These are phyloP conservation scores for Lineus longissimus DNA, from an alignment of 1,140 invertebrate species.

Conservation along the genomic window DNA sequence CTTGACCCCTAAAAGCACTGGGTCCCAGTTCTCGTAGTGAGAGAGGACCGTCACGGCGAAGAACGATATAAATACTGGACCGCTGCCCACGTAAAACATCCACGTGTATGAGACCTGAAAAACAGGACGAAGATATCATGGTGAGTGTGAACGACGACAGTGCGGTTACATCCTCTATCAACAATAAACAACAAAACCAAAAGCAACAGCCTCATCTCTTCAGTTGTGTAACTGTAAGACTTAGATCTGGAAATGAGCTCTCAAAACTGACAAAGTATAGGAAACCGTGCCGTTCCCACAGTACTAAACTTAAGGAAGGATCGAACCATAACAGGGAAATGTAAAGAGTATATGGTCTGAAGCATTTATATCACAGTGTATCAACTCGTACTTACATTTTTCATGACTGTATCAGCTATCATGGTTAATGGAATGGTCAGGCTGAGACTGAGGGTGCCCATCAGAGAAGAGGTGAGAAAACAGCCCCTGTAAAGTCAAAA, in stretches of 20 bases:
- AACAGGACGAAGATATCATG: not conserved
- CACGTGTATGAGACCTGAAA: constrained; percentile 64
- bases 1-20: constrained; percentile 65
- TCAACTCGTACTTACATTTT: constrained; percentile 56
- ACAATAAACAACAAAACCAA: too few relatives aligned
- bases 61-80: constrained; percentile 76
- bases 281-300: too few relatives aligned
- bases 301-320: too few relatives aligned
- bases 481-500: constrained; percentile 67
- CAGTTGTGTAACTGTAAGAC: too few relatives aligned
- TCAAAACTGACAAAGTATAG: too few relatives aligned
- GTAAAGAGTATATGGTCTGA: too few relatives aligned
- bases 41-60: constrained; percentile 70
- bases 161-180: too few relatives aligned
- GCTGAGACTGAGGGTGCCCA: constrained; percentile 77
- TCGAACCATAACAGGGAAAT: too few relatives aligned
- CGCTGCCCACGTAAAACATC: constrained; percentile 74
- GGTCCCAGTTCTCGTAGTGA: constrained; percentile 83
- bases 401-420: constrained; percentile 74
- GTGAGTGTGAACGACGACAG: not conserved
- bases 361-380: not conserved
- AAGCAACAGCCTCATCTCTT: too few relatives aligned
- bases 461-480: constrained; percentile 81
- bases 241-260: too few relatives aligned
- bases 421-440: constrained; percentile 82